Evolutionary conservation across 1,140 invertebrate genomes (phyloP), one percentile per base, ranked within the genome.

Genomic region (Chionoecetes opilio): DNA sequence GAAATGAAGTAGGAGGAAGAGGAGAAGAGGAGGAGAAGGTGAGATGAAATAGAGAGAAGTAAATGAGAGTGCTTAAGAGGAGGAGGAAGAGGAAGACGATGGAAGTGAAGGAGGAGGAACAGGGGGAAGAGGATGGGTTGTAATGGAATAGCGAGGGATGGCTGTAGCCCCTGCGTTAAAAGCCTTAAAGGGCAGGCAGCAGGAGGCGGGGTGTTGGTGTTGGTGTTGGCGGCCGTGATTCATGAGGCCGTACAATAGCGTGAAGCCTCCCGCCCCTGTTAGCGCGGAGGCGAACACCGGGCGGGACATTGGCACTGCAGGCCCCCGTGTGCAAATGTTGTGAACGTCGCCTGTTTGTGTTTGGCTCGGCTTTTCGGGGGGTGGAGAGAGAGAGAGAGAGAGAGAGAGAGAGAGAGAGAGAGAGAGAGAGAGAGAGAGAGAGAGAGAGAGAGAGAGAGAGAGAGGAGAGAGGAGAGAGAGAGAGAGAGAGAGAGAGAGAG

Each of bases 311-410:
- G 31, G 0, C 84, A 0, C 46, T 11, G 11, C 46, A 17, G 32
- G 9, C 32, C 29, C 84, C 35, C 84, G 32, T 26, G n/a, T 75
- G 63, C n/a, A 75, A 75, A 75, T 75, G 63, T 75, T 26, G 63
- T n/a, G 63, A 75, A 9, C 46, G 63, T 75, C 63, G 9, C 63
- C 0, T 75, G 63, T 26, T 26, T 75, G 63, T 26, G 21, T 75
- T 26, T 75, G 63, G n/a, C 63, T 17, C 63, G 46, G 21, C 46
- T 17, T 53, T 53, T 17, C 11, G 14, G n/a, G 84, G 35, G 84
- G n/a, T 31, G 35, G 84, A 86, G 84, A 31, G 84, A 86, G 84
- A 86, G 84, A 84, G 82, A 84, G 82, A 84, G 82, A 84, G 82
- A 84, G n/a, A 75, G 63, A 8, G 41, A 14, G 46, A 91, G 90